A percentile compares a stretch with the other conserved stretches of the same genome.
Evolutionary conservation across 2,113 vertebrate genomes (phyloP).

Genomic region (Ammodytes dubius): DNA sequence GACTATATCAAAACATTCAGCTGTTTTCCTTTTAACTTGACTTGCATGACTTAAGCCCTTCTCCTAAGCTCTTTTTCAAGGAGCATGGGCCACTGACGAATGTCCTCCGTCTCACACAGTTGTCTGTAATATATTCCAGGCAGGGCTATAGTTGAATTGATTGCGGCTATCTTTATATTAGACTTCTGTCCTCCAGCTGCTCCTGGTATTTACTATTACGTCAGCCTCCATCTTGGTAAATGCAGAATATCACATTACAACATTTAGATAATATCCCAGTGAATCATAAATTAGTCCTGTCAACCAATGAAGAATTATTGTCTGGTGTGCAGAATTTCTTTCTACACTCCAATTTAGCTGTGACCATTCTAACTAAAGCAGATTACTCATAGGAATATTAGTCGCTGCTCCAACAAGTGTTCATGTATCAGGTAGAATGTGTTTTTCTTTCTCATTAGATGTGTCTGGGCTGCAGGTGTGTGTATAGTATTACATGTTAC

Average conservation of each 20-base stretch:
- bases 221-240: not conserved
- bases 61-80: conserved; percentile 47
- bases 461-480: conserved; percentile 61
- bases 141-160: conserved; percentile 32
- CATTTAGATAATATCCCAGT: conserved; percentile 1
- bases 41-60: conserved; percentile 60
- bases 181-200: conserved; percentile 16
- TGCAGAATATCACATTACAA: not conserved
- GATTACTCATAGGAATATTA: conserved; percentile 31
- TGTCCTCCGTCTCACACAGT: conserved; percentile 38
- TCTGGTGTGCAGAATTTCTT: conserved; percentile 1
- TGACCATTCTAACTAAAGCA: conserved; percentile 17
- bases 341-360: conserved; percentile 15
- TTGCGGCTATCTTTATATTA: conserved; percentile 18
- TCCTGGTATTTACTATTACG: conserved; percentile 17
- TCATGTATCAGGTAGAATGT: conserved; percentile 35
- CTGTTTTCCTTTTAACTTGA: conserved; percentile 66
- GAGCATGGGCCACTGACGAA: conserved; percentile 44
- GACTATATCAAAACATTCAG: conserved; percentile 70
- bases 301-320: conserved; percentile 8
- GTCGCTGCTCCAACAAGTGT: conserved; percentile 27
- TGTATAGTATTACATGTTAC: conserved; percentile 59
- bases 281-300: conserved; percentile 14
- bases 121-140: conserved; percentile 35
- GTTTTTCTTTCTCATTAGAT: conserved; percentile 66